Base-by-base conservation (phyloP, 2,888 invertebrate genomes). In the Macaria liturata region DNA sequence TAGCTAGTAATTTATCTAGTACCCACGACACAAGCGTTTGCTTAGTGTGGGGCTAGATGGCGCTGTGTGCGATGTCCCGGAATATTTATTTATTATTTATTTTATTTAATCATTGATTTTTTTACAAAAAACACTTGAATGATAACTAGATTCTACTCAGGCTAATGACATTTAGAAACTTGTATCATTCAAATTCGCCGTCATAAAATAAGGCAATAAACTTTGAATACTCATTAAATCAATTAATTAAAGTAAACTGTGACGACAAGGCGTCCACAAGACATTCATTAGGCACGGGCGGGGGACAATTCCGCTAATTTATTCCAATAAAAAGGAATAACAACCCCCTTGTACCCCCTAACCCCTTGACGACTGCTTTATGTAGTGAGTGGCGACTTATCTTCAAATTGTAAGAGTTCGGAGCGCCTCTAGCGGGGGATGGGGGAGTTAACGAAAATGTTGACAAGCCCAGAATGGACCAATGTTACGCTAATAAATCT, bases 261-360 rank as follows among this genome's bases (percentile, higher is more conserved):
- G 71, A 67, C 70, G 69, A 70, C 71, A 70, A 75, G 68, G 70
- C 75, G 76, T 80, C 81, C 78, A 80, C 80, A 82, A 86, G 84
- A 83, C 84, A 81, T 88, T 88, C 83, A 84, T 88, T 87, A 88
- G 81, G 74, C 72, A 69, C 60, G 75, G 74, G 73, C 76, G 74
- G 78, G 78, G 79, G 74, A 84, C 86, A 86, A 86, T 84, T 81
- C 79, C 65, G 76, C 80, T 88, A 87, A 89, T 88, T 88, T 88
- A 88, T 88, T 87, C 82, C 80, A 83, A 87, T 88, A 86, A 87
- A 87, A 88, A 70, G 63, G 71, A 71, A 70, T 65, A 67, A 69
- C 70, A 73, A 54, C 71, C 71, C 72, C 71, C 59, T 67, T 66
- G 69, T 69, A 54, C 69, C 71, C 72, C 71, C 59, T 62, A 67